These are phyloP conservation scores for Sitta europaea DNA, from an alignment of 2,113 vertebrate genomes.

Conservation along the genomic window DNA sequence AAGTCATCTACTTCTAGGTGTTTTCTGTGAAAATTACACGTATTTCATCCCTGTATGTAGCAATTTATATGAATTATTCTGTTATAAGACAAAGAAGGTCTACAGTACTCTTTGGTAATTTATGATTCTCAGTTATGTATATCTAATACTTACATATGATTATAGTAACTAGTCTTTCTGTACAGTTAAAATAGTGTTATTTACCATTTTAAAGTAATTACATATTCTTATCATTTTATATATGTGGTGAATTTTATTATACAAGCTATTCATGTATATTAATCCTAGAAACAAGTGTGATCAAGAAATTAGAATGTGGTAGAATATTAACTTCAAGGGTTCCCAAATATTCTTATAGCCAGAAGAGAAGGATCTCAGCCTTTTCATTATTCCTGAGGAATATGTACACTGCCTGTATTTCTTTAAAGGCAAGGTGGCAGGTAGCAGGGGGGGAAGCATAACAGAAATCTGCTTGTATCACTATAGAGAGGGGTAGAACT, in stretches of 20 bases:
- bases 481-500: neutral
- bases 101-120: neutral
- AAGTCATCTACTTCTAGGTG: neutral
- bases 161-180: neutral
- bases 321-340: neutral
- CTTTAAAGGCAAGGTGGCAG: neutral
- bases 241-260: neutral
- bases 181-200: neutral
- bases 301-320: neutral
- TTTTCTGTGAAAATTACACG: neutral
- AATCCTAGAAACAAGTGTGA: neutral
- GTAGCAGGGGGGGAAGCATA: rapidly evolving
- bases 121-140: neutral
- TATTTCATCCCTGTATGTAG: neutral
- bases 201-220: neutral
- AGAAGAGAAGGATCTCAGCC: neutral
- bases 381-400: neutral
- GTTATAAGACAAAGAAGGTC: neutral
- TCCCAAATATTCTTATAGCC: neutral
- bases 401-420: neutral
- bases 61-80: neutral
- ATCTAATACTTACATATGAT: neutral
- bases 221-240: neutral
- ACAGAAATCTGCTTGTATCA: neutral
- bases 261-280: neutral